These are phyloP conservation scores for Adelges cooleyi DNA, from an alignment of 1,140 invertebrate species.

Conservation along the genomic window DNA sequence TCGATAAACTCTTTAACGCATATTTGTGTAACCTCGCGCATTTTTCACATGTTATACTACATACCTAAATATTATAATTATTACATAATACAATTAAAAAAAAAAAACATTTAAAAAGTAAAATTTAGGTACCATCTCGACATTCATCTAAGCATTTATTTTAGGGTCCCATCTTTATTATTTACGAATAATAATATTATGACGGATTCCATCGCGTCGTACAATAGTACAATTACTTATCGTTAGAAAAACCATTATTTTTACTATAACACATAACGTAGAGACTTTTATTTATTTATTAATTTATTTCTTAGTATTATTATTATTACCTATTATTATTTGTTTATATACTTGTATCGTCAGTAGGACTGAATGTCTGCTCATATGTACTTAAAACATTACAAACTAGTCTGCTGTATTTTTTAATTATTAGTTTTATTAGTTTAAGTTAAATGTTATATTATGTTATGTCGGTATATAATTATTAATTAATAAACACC, in stretches of 20 bases:
- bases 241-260: background rate
- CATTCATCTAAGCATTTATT: too few relatives aligned
- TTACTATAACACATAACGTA: background rate
- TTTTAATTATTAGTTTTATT: slow-evolving; percentile 12
- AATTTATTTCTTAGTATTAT: too few relatives aligned
- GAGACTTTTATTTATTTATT: background rate
- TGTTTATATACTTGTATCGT: slow-evolving; percentile 20
- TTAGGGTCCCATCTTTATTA: background rate
- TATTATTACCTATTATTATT: too few relatives aligned
- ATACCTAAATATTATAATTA: background rate
- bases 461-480: too few relatives aligned
- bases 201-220: background rate
- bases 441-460: too few relatives aligned
- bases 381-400: slow-evolving; percentile 14
- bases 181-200: background rate
- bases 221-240: background rate
- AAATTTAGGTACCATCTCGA: background rate
- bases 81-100: too few relatives aligned
- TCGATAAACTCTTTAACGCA: slow-evolving; percentile 6
- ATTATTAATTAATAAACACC: too few relatives aligned
- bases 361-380: slow-evolving; percentile 23
- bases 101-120: background rate
- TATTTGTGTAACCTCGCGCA: slow-evolving; percentile 11
- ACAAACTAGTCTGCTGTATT: slow-evolving; percentile 23
- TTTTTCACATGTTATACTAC: background rate